Conservation (phyloP, 2,113 vertebrate species). For the Setophaga coronata region DNA sequence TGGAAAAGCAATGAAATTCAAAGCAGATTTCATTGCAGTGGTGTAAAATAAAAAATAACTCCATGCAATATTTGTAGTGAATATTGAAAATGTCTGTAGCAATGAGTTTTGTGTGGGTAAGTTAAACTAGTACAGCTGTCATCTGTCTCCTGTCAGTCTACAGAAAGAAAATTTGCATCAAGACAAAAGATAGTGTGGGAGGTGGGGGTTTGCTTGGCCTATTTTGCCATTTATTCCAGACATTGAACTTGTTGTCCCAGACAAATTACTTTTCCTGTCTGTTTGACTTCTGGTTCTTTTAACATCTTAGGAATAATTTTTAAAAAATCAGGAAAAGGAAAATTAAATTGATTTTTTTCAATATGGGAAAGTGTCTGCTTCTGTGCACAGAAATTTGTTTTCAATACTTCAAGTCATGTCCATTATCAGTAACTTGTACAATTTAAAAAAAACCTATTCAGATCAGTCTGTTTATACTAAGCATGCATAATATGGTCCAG, state of each 20-base stretch:
- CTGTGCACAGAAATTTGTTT: background rate
- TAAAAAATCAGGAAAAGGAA: background rate
- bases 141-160: background rate
- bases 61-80: background rate
- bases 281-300: background rate
- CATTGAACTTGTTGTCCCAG: background rate
- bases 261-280: slow-evolving; percentile 39
- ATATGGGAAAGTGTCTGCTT: background rate
- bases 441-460: background rate
- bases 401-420: background rate
- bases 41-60: background rate
- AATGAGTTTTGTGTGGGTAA: background rate
- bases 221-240: slow-evolving; percentile 36
- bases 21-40: background rate
- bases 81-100: background rate
- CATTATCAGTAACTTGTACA: background rate
- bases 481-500: background rate
- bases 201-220: slow-evolving; percentile 8
- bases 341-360: background rate
- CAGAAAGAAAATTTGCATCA: background rate
- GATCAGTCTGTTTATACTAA: background rate
- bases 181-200: background rate
- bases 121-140: background rate
- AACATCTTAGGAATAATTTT: background rate
- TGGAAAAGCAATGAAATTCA: background rate